Evolutionary conservation across 1,140 invertebrate species (phyloP), one percentile per base, ranked within the genome.

Genomic region (Eulimnadia texana): DNA sequence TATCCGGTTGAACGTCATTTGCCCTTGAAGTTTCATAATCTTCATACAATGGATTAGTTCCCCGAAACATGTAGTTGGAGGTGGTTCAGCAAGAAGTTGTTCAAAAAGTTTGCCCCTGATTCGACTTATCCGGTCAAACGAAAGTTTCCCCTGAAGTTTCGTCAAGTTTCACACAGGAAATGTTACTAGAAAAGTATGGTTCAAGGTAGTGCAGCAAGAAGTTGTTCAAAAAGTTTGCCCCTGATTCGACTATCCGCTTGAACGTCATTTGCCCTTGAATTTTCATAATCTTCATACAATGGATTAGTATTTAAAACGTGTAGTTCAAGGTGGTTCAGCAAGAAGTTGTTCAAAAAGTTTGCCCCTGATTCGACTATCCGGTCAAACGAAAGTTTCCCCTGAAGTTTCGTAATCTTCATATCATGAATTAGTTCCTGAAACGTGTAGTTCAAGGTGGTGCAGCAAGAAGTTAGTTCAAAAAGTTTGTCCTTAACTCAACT

Each of bases 361-460:
- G 42, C n/a, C n/a, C n/a, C 11, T 47, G 11, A 47, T 47, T n/a
- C 11, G 42, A 47, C 11, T n/a, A 47, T 11, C 42, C 11, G 42
- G n/a, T n/a, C 42, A 47, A 47, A 47, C 42, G n/a, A 47, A 11
- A 47, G 42, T 47, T 11, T 11, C n/a, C 42, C 11, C 11, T 47
- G n/a, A 42, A 42, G 33, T 42, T 16, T 6, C 33, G 33, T 6
- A 42, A 42, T n/a, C n/a, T 9, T 42, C 6, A 42, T 42, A 9
- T 42, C 25, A 24, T 52, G 1, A 33, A 58, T 52, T 63, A 27
- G 42, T 47, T 65, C 16, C 58, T 64, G 29, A 65, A 11, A 3
- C 58, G 27, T 19, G 59, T 64, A 49, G 49, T 28, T 13, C 16
- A 42, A 42, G 33, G 6, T 42, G 6, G 33, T 42, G 33, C 6